phyloP scores from a whole-genome alignment of 2,888 invertebrate genomes.

The Ophioninae sp. region DNA sequence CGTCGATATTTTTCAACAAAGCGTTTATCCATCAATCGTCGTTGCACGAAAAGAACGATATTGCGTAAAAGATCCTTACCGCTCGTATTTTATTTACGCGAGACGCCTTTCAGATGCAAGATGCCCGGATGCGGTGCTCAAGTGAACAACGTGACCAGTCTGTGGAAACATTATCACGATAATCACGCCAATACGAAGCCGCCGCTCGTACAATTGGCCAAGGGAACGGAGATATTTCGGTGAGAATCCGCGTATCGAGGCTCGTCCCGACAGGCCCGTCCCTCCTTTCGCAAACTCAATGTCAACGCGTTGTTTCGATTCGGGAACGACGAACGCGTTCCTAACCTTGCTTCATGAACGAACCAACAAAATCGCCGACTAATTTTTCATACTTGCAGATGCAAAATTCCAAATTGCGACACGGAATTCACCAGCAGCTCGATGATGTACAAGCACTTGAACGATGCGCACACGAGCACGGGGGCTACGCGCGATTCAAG shows the following conservation, averaged over 20 bases:
- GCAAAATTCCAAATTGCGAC: constrained; percentile 76
- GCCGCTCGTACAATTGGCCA: constrained; percentile 71
- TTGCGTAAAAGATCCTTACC: no score
- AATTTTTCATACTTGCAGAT: constrained; percentile 64
- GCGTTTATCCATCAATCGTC: no score
- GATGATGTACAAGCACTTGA: constrained; percentile 77
- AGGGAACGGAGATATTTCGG: constrained; percentile 75
- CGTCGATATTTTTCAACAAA: no score
- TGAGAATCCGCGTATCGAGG: constrained; percentile 57
- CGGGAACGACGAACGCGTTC: no score
- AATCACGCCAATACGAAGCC: constrained; percentile 79
- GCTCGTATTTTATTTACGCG: neutral
- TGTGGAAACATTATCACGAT: constrained; percentile 80
- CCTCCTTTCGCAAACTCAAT: no score
- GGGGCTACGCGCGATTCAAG: constrained; percentile 68
- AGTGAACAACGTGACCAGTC: constrained; percentile 76
- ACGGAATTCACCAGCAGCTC: constrained; percentile 74
- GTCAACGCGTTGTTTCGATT: no score
- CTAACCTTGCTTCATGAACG: neutral
- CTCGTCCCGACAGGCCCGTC: no score
- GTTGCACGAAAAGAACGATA: no score
- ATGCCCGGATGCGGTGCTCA: constrained; percentile 79
- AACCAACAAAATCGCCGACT: neutral
- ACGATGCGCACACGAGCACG: constrained; percentile 74
- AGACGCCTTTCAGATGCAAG: constrained; percentile 72